Percentiles rank a stretch among this genome's conserved stretches.
phyloP scores from a whole-genome alignment of 2,797 vertebrate genomes.

The Clarias pachynema region DNA sequence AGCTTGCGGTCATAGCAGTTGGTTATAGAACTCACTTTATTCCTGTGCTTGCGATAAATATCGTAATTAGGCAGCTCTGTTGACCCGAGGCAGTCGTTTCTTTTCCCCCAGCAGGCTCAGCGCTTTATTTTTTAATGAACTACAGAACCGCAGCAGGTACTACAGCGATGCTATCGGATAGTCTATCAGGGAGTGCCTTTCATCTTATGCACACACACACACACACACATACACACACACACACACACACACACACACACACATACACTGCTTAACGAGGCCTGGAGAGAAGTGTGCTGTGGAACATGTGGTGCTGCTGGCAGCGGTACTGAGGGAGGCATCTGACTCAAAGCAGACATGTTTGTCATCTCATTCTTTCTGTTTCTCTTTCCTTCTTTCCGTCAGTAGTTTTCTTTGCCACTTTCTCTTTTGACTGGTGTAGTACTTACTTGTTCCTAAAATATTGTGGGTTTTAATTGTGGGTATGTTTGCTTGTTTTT shows the following conservation, averaged over 20 bases:
- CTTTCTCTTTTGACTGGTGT: not conserved
- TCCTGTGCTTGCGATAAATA: not conserved
- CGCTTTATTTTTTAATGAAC: not conserved
- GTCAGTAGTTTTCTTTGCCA: not conserved
- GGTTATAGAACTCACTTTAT: not conserved
- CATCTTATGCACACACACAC: constrained; percentile 7
- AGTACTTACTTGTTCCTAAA: not conserved
- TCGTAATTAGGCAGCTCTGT: not conserved
- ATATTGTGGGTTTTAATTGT: not conserved
- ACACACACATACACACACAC: constrained; percentile 9
- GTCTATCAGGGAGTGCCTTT: not conserved
- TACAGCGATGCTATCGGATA: constrained; percentile 1
- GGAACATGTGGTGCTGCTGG: constrained; percentile 32
- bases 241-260: constrained; percentile 24
- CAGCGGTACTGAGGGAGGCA: constrained; percentile 52
- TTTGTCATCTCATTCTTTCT: constrained; percentile 38
- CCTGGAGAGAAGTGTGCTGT: constrained; percentile 23
- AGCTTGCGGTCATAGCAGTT: not conserved
- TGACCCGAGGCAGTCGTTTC: not conserved
- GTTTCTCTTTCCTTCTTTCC: constrained; percentile 34
- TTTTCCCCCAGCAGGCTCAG: not conserved
- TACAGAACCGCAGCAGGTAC: constrained; percentile 9
- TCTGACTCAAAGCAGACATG: constrained; percentile 63
- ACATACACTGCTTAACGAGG: constrained; percentile 13
- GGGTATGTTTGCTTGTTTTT: not conserved